Evolutionary conservation across 2,113 vertebrate species (phyloP).

Genomic region (Anolis sagrei): DNA sequence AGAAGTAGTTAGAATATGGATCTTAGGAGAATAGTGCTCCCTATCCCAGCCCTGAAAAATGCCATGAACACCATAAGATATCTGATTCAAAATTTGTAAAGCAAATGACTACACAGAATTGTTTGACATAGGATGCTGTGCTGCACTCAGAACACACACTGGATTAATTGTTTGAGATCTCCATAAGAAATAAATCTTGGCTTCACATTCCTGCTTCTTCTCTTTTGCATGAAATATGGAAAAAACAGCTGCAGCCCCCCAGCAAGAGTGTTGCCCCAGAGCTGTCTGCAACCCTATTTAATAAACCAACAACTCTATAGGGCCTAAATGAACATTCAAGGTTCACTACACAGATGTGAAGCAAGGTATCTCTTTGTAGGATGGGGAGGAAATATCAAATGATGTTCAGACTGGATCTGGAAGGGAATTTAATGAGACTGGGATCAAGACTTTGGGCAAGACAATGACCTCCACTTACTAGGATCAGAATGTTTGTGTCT

Average conservation of each 20-base stretch:
- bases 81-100: no score
- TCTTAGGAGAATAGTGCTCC: no score
- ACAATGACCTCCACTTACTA: neutral
- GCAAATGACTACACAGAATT: no score
- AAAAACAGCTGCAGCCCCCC: no score
- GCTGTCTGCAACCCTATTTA: neutral
- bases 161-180: neutral
- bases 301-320: neutral
- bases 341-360: neutral
- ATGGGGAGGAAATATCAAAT: neutral
- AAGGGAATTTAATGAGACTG: neutral
- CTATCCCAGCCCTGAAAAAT: no score
- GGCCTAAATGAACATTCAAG: neutral
- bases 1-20: no score
- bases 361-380: neutral
- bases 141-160: no score
- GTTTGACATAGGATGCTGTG: no score
- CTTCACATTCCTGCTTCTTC: neutral
- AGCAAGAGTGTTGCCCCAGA: neutral
- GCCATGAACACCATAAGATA: no score
- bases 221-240: no score
- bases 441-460: neutral
- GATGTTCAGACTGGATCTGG: neutral
- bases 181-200: neutral
- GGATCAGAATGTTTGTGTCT: neutral